Evolutionary conservation across 2,113 vertebrate genomes (phyloP), one percentile per base, ranked within the genome.

Genomic region (Rallus limicola): DNA sequence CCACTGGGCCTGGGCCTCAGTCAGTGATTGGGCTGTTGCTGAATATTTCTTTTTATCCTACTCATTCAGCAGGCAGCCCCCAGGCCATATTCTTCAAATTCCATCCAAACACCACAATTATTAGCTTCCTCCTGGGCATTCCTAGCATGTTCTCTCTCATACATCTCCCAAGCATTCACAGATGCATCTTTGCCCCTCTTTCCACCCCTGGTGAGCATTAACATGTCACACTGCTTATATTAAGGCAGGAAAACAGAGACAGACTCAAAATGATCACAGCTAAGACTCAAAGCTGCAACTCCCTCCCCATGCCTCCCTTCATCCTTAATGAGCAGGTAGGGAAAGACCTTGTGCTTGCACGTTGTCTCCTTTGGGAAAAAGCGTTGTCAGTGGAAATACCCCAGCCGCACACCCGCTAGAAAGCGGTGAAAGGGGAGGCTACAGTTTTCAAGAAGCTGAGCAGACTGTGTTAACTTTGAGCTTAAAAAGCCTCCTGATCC

Each of bases 11-110:
- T 62, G 82, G 82, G 82, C 84, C 67, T 79, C 74, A 72, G 65
- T 58, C 89, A 82, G 87, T 18, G 4, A 90, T 90, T 65, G 86
- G 94, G 56, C 60, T 60, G 55, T 67, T 88, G 70, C 5, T 92
- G 89, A 94, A 82, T 87, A 95, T 97, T 95, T 95, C 94, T 93
- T 94, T 87, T 93, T 92, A 95, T 95, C 95, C 91, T 89, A 81
- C 67, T 92, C 50, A 53, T 95, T 95, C 96, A 80, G 84, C 9
- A 0, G 44, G 62, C 72, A 84, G 84, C 96, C 94, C 44, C 67
- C 84, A 52, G 85, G 94, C 89, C 70, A 46, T 96, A 91, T 92
- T 95, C 91, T 79, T 95, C 91, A 95, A 90, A 97, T 96, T 96
- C 96, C 96, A 95, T 80, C 90, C 78, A 65, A 96, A 94, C 65